Evolutionary conservation across 2,113 vertebrate species (phyloP).

Genomic region (Paramisgurnus dabryanus): DNA sequence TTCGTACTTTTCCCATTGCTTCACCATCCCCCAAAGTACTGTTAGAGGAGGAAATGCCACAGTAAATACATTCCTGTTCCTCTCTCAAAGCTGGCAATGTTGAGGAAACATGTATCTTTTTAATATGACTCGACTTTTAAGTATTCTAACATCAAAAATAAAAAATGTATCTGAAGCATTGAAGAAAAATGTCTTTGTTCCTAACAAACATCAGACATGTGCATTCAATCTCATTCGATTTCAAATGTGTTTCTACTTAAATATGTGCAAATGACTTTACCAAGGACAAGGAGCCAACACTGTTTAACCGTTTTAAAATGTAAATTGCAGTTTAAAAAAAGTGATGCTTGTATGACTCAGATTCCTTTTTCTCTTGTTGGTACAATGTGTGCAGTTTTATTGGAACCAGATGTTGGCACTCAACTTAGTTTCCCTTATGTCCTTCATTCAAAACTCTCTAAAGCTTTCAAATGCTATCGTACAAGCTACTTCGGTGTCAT

Average conservation of each 20-base stretch:
- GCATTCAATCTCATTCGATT: constrained; percentile 37
- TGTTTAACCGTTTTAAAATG: constrained; percentile 46
- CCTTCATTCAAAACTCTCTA: constrained; percentile 42
- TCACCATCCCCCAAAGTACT: constrained; percentile 29
- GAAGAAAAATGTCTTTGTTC: constrained; percentile 24
- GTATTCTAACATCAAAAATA: background rate
- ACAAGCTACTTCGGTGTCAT: constrained; percentile 8
- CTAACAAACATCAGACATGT: constrained; percentile 1
- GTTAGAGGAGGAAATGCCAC: constrained; percentile 54
- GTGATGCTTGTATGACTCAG: constrained; percentile 43
- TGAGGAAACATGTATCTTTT: constrained; percentile 19
- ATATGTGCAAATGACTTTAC: constrained; percentile 28
- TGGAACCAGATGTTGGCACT: constrained; percentile 60
- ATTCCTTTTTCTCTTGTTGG: constrained; percentile 42
- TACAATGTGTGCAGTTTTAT: constrained; percentile 58
- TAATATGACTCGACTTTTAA: constrained; percentile 32
- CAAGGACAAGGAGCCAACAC: constrained; percentile 16
- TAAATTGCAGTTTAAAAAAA: constrained; percentile 41
- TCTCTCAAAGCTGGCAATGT: constrained; percentile 22
- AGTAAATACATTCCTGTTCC: constrained; percentile 45
- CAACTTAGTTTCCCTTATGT: constrained; percentile 49
- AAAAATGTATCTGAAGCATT: constrained; percentile 28
- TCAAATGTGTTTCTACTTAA: constrained; percentile 24
- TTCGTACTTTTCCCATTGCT: background rate
- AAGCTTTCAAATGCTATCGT: constrained; percentile 37